Evolutionary conservation across 2,888 invertebrate genomes (phyloP), one percentile per base, ranked within the genome.

Genomic region (Hetaerina titia): DNA sequence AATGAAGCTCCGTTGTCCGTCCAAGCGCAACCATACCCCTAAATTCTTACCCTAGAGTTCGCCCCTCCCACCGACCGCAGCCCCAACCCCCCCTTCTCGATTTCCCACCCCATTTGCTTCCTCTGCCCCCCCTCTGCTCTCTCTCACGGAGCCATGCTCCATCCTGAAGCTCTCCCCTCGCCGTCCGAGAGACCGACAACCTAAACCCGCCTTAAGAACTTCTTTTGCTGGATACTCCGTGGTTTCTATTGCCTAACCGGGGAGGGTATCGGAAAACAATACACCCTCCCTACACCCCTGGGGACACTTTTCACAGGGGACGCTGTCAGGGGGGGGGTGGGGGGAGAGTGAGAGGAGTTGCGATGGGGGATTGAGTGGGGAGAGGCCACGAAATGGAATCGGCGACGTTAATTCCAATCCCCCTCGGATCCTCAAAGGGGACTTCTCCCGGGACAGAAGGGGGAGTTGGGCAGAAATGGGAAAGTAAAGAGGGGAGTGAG

Each of bases 381-480:
- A n/a, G 15, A 81, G 81, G 31, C 25, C 81, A 22, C 22, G 81
- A 81, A 81, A 81, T 31, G 81, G 81, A n/a, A 31, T 31, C 81
- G 81, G 81, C 31, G 81, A 81, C 81, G 31, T 81, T 81, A 81
- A 81, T 81, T 81, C 81, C 81, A 6, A 81, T 69, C 81, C 31
- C 81, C n/a, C 81, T 31, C 19, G 31, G 81, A 31, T 31, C 81
- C 15, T 25, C n/a, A 31, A 81, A 81, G 31, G 31, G 81, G 11
- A 9, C 31, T 6, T 81, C 31, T 31, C 31, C 81, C 81, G 17
- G 60, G 60, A 11, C 60, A 17, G 60, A 5, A 60, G 60, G 11
- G 60, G 11, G 60, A 60, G 60, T 11, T 81, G 81, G 81, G 31
- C 81, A 69, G 69, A 31, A 31, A 81, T 31, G 81, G 31, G 31